Conservation (phyloP, 2,888 invertebrate species). For the Xylophagus ater region DNA sequence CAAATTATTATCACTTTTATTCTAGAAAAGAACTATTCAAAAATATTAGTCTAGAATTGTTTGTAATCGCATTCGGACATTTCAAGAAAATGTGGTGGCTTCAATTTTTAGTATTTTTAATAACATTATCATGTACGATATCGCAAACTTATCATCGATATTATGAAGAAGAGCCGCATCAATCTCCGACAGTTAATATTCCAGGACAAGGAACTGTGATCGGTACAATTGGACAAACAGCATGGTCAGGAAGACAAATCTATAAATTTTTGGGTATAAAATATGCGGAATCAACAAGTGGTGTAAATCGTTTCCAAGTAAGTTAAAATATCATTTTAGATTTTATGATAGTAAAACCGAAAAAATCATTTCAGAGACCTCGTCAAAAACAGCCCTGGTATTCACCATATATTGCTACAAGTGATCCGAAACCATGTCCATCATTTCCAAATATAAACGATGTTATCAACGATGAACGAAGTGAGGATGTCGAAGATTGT, state of each 20-base stretch:
- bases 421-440: constrained; percentile 1
- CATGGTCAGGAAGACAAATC: constrained; percentile 14
- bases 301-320: constrained; percentile 12
- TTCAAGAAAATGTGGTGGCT: too few relatives aligned
- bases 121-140: too few relatives aligned
- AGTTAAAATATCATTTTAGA: background rate
- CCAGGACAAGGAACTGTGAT: constrained; percentile 10
- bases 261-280: constrained; percentile 16
- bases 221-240: constrained; percentile 10
- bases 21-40: too few relatives aligned
- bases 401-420: constrained; percentile 5
- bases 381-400: constrained; percentile 3
- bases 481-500: constrained; percentile 13
- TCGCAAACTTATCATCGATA: too few relatives aligned
- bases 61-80: too few relatives aligned
- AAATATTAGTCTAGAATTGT: too few relatives aligned
- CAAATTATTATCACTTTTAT: too few relatives aligned
- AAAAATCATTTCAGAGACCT: constrained; percentile 6
- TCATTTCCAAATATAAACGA: constrained; percentile 4
- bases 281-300: constrained; percentile 14
- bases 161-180: too few relatives aligned
- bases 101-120: too few relatives aligned
- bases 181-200: constrained; percentile 8
- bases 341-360: background rate
- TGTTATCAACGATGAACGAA: background rate